Evolutionary conservation across 2,797 vertebrate species (phyloP), one percentile per base, ranked within the genome.

Genomic region (Todus mexicanus): DNA sequence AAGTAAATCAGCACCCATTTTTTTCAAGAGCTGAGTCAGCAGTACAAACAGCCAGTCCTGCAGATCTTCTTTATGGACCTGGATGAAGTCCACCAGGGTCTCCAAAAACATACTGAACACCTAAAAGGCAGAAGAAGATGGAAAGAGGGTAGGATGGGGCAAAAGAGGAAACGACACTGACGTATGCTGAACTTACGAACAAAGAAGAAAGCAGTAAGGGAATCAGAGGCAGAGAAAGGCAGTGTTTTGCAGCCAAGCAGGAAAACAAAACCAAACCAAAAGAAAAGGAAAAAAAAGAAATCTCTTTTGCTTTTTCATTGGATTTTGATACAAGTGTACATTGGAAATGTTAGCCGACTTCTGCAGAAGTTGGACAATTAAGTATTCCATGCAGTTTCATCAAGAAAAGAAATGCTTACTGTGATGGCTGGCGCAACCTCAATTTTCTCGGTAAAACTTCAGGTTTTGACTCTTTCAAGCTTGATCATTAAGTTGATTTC

Each of bases 71-170:
- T 98, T 99, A 93, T 99, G 99, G 76, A 99, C 98, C 89, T 96
- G 97, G 93, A 99, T 98, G 97, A 99, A 99, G 96, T 99, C 99
- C 45, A 99, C 99, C 78, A 99, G 97, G 0, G 99, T 99, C 97
- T 99, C 99, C 98, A 99, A 97, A 98, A 99, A 99, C 99, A 99
- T 99, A 96, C 99, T 99, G 98, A 99, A 99, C 47, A 99, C 99
- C 99, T 99, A 95, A 11, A 98, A 95, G 91, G 87, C 83, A 95
- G 92, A 92, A 97, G 71, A 92, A 91, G 92, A 91, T 60, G 84
- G 81, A 94, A 92, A 91, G 83, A 91, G 87, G 95, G 95, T 78
- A 96, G 92, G 84, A 90, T 68, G 88, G 84, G 89, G 91, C 90
- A 79, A 96, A 96, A 97, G 96, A 97, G 95, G 95, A 97, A 96